Base-by-base conservation (phyloP, 1,140 invertebrate species). In the Pogonomyrmex barbatus region DNA sequence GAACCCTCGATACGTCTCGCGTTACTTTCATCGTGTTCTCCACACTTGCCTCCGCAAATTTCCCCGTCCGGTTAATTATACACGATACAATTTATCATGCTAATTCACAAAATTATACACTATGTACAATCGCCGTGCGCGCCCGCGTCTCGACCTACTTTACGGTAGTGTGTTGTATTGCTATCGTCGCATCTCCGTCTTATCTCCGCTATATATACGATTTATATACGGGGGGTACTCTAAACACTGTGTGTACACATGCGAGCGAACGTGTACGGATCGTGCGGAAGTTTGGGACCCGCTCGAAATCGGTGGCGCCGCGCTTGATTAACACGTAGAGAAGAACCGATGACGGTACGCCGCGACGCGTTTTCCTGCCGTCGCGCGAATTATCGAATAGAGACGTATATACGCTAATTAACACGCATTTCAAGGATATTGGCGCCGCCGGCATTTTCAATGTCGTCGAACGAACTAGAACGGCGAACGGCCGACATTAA, bases 61-160 rank as follows among this genome's bases (percentile, higher is more conserved):
- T 17, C 24, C 24, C 14, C 67, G 8, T 60, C 33, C 50, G 24
- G 12, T 90, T 89, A 87, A 90, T 88, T 89, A 90, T 84, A 88
- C 60, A 54, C 68, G 87, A 86, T n/a, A n/a, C 56, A 84, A 67
- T 79, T 83, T 56, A 70, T 87, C 84, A 90, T 79, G 82, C 89
- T 91, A 90, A 81, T 85, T 68, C 89, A 90, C 84, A 91, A 24
- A 24, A 91, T 91, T 88, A 84, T 91, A 91, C 90, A 91, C 90
- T 91, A 91, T 91, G 54, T 91, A 91, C 90, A 91, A 68, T 39
- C 56, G 33, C 42, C 54, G 36, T 71, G 54, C 42, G 42, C 47
- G 42, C 47, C 8, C 77, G 71, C 45, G 73, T 60, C 47, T 52
- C 70, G 71, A 77, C 81, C 83, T 79, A 75, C 62, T 63, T 84